phyloP scores from a whole-genome alignment of 2,113 vertebrate genomes.

The Lichenostomus cassidix region DNA sequence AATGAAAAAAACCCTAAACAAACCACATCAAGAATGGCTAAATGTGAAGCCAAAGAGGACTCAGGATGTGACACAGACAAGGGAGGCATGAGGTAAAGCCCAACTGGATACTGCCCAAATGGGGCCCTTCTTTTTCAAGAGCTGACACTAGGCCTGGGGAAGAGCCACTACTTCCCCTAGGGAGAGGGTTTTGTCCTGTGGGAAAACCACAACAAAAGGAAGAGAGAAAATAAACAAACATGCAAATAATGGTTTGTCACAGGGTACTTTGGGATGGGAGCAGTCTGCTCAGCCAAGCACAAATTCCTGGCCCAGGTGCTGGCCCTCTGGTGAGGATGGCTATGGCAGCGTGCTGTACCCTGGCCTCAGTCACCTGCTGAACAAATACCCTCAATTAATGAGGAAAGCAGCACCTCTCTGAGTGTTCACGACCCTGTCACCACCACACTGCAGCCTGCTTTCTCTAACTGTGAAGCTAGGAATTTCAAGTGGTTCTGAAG shows the following conservation, averaged over 20 bases:
- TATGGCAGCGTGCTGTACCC: fast-evolving
- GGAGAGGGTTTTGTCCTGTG: neutral
- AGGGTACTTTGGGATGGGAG: neutral
- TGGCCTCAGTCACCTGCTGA: neutral
- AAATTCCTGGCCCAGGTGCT: neutral
- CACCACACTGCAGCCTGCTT: neutral
- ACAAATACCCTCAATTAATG: neutral
- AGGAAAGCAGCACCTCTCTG: neutral
- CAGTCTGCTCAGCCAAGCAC: neutral
- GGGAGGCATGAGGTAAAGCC: neutral
- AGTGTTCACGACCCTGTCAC: neutral
- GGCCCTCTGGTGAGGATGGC: fast-evolving
- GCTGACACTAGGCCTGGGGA: neutral
- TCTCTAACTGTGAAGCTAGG: neutral
- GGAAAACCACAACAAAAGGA: neutral
- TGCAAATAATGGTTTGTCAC: neutral
- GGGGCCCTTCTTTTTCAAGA: neutral
- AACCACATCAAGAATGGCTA: neutral
- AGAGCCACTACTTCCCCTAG: neutral
- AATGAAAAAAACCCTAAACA: neutral
- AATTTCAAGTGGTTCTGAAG: neutral
- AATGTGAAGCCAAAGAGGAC: neutral
- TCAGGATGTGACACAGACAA: neutral
- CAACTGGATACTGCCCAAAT: neutral
- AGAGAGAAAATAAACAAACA: neutral